Evolutionary conservation across 1,140 invertebrate species (phyloP), one percentile per base, ranked within the genome.

Genomic region (Choristoneura fumiferana): DNA sequence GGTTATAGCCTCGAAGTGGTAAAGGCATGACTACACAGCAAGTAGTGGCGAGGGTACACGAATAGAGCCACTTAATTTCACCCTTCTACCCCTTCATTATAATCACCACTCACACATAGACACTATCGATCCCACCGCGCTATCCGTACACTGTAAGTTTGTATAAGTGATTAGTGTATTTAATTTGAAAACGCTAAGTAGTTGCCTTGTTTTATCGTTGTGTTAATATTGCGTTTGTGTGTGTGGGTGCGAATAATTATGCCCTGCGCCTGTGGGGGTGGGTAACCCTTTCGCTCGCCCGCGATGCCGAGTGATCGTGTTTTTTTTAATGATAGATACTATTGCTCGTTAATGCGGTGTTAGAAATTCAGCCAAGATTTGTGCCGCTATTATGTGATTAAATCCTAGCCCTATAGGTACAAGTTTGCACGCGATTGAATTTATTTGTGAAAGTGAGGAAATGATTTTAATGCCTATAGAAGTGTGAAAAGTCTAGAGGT

Each of bases 101-200:
- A 86, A 87, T 84, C 78, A 83, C 73, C 76, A 80, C 84, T 49
- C 83, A 76, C 79, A 86, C 85, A 85, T 62, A 77, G 65, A 76
- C 69, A 81, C 62, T 85, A 85, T 84, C 81, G 84, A 85, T 83
- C 83, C 63, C 57, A 58, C 17, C 54, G 15, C 40, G 56, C 55
- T 82, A 65, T 79, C 63, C 68, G 72, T 82, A 78, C 73, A 72
- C 74, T 56, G 36, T 67, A 67, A 76, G 80, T 80, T 82, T 84
- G 83, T 83, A 84, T 78, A 81, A 81, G 82, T 88, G 84, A 87
- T 88, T 88, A 88, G 82, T 88, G 85, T 87, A 84, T 88, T 88
- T 88, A 88, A 88, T 88, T 88, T 85, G 84, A 88, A 88, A 88
- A 88, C 86, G 85, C 84, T 88, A 88, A 88, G 85, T 87, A 88